These are phyloP conservation scores for Ammodramus savannarum DNA, from an alignment of 2,113 vertebrate species.

Conservation along the genomic window DNA sequence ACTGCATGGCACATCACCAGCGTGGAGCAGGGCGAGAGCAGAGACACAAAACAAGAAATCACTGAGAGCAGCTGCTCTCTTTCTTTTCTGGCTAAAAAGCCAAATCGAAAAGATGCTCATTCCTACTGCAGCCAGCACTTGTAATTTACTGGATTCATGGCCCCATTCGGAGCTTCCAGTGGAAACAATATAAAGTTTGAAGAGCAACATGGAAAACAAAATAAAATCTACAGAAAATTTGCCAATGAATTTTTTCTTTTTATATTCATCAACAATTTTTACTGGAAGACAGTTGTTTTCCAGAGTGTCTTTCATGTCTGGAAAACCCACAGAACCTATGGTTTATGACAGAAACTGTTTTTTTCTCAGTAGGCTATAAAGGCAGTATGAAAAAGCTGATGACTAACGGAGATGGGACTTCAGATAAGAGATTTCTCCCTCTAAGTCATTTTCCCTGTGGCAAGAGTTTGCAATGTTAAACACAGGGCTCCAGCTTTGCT, in stretches of 20 bases:
- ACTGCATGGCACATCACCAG: not conserved
- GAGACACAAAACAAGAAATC: constrained; percentile 8
- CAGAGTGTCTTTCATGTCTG: not conserved
- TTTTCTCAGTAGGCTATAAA: constrained; percentile 30
- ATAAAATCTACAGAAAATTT: constrained; percentile 5
- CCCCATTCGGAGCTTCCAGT: not conserved
- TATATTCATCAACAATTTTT: not conserved
- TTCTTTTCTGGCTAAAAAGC: constrained; percentile 19
- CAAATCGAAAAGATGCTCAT: not conserved
- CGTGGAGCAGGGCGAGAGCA: not conserved
- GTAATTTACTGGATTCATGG: constrained; percentile 18
- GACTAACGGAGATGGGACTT: constrained; percentile 46
- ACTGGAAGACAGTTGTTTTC: constrained; percentile 36
- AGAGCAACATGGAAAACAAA: not conserved
- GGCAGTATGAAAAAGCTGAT: not conserved
- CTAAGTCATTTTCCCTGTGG: not conserved
- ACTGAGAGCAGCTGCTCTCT: constrained; percentile 29
- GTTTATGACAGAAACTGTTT: not conserved
- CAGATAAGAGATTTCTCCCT: constrained; percentile 1
- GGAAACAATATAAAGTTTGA: constrained; percentile 5
- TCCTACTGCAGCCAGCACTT: constrained; percentile 2
- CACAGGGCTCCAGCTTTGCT: not conserved
- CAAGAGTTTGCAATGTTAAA: not conserved
- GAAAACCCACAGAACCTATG: constrained; percentile 23
- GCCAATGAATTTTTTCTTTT: not conserved